Evolutionary conservation across 2,113 vertebrate genomes (phyloP), one percentile per base, ranked within the genome.

Genomic region (Onychostoma macrolepis): DNA sequence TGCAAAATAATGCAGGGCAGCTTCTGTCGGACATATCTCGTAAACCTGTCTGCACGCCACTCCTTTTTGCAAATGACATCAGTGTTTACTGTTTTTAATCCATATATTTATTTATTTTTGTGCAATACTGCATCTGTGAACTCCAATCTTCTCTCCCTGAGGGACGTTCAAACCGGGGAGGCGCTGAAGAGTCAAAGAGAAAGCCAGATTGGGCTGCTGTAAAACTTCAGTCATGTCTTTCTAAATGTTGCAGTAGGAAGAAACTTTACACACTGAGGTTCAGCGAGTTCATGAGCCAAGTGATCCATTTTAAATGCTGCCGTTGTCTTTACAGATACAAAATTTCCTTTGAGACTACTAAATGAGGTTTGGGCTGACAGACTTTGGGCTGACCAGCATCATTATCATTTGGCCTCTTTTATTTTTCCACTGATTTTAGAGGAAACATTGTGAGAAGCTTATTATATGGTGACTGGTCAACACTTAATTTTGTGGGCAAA

Each of bases 91-190:
- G n/a, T 85, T 88, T 88, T 67, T 86, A 24, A 50, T 41, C 21
- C 38, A 78, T 83, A 19, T 50, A 61, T 80, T 86, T 88, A 86
- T 88, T 67, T 17, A 74, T 81, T 86, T 38, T 63, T 88, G 82
- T 76, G 88, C 80, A 84, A 78, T 90, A 89, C 88, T 71, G 89
- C 89, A 88, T 58, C 88, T 89, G 92, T 90, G 92, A 92, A 67
- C 26, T 87, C 75, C 45, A 92, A 91, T 91, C 88, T 87, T 90
- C 15, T 67, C 90, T 92, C 92, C 93, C 91, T 84, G n/a, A 87
- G 91, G 93, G 93, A 93, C 85, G 86, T 90, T 78, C 87, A 87
- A 92, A 89, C 88, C 28, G 83, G 85, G 84, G 84, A 48, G 89
- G 88, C 38, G 30, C 17, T 9, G 61, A 63, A 83, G 85, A 90